Base-by-base conservation (phyloP, 1,140 invertebrate genomes). In the Aphis gossypii region DNA sequence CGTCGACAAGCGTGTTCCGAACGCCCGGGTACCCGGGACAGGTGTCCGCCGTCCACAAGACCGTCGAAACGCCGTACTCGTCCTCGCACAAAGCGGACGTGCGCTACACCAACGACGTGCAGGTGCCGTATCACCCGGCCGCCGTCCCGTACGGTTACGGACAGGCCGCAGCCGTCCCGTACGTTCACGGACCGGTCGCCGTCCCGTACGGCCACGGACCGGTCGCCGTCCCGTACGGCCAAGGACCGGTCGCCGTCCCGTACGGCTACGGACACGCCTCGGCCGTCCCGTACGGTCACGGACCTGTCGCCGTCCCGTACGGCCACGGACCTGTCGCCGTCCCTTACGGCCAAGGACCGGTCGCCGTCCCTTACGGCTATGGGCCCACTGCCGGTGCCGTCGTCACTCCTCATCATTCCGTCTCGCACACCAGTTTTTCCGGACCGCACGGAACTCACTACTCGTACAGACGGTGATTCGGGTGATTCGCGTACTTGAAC, bases 21-120 rank as follows among this genome's bases (percentile, higher is more conserved):
- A 94, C 94, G 90, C 94, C 94, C 90, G 95, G 95, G 25, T 95
- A 95, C 94, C 87, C 95, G 60, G 95, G 95, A 44, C 95, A 95
- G 91, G 94, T 95, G 35, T 94, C 95, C 94, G 95, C 95, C 94
- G 95, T 95, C 95, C 94, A 94, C 94, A 95, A 95, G 94, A 94
- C 95, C 93, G 94, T 95, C 94, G 95, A 95, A 94, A 95, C 95
- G 86, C 95, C 95, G 8, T 95, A 94, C 94, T 94, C 95, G 94
- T 94, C 94, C 94, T 95, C 95, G 87, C 94, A 94, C 88, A 95
- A 95, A 94, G 94, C 94, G 93, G 95, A 95, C 94, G 95, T 95
- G 90, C 94, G 95, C 48, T 94, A 95, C 48, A 95, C 94, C 94
- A 95, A 95, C 94, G 94, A 95, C 93, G 94, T 94, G 94, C 87